Percentiles rank a stretch among this genome's conserved stretches.
Conservation (phyloP, 2,113 vertebrate species). For the Pseudopipra pipra region DNA sequence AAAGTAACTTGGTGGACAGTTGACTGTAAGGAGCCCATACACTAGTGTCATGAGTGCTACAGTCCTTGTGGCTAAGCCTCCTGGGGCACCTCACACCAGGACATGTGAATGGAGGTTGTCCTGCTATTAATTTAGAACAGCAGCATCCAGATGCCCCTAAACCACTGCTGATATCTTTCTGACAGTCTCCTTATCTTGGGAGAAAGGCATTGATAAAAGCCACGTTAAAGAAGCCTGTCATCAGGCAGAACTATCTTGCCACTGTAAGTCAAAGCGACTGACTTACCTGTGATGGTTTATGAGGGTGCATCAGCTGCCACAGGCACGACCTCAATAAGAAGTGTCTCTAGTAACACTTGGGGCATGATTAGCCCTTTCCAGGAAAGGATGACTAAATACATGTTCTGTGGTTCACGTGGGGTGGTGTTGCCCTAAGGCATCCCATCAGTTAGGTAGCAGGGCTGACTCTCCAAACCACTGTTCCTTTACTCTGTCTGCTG, state of each 20-base stretch:
- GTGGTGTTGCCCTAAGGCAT: background rate
- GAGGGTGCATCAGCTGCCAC: background rate
- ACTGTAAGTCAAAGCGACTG: background rate
- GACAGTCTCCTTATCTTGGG: background rate
- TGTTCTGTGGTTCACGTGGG: background rate
- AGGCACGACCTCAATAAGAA: background rate
- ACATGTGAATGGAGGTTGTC: rapidly evolving
- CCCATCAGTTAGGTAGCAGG: background rate
- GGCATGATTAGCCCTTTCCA: background rate
- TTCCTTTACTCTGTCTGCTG: background rate
- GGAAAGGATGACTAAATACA: background rate
- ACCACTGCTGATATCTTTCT: background rate
- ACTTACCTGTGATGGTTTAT: background rate
- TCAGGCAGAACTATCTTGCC: background rate
- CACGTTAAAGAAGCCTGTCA: background rate
- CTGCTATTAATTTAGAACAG: background rate
- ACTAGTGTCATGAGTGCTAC: background rate
- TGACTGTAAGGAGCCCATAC: background rate
- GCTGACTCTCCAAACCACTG: background rate
- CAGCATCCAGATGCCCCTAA: background rate
- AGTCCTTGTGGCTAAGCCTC: background rate
- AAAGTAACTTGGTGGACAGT: background rate
- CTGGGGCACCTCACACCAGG: background rate
- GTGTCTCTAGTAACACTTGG: background rate
- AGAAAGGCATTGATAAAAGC: background rate